Percentiles rank a stretch among this genome's conserved stretches.
Evolutionary conservation across 2,797 vertebrate species (phyloP).

Genomic region (Lemur catta): DNA sequence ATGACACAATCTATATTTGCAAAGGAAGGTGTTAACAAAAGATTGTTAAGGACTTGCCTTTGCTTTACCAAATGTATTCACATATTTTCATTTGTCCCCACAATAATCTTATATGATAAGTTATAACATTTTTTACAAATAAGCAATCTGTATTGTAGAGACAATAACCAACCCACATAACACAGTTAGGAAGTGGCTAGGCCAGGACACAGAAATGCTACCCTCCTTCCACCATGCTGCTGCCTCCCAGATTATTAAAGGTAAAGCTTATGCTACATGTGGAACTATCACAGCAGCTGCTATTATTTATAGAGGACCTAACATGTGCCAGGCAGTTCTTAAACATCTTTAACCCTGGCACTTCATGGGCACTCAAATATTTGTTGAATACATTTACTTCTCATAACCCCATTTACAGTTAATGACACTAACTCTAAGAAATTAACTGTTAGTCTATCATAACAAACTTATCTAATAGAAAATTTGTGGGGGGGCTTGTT

Average conservation of each 20-base stretch:
- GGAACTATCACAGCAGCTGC: neutral
- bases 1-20: neutral
- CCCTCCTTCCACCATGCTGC: neutral
- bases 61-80: neutral
- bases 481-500: neutral
- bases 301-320: neutral
- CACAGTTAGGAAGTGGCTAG: neutral
- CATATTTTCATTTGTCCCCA: neutral
- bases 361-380: neutral
- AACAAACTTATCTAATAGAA: neutral
- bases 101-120: neutral
- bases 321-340: neutral
- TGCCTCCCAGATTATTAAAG: neutral
- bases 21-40: neutral
- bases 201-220: neutral
- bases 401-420: neutral
- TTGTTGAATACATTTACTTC: neutral
- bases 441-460: neutral
- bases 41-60: neutral
- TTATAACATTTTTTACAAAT: neutral
- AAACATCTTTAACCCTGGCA: neutral
- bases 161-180: neutral
- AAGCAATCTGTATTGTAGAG: neutral
- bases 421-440: neutral
- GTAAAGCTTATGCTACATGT: neutral